Conservation (phyloP, 2,888 invertebrate genomes). For the Aspidiotus rigidus region DNA sequence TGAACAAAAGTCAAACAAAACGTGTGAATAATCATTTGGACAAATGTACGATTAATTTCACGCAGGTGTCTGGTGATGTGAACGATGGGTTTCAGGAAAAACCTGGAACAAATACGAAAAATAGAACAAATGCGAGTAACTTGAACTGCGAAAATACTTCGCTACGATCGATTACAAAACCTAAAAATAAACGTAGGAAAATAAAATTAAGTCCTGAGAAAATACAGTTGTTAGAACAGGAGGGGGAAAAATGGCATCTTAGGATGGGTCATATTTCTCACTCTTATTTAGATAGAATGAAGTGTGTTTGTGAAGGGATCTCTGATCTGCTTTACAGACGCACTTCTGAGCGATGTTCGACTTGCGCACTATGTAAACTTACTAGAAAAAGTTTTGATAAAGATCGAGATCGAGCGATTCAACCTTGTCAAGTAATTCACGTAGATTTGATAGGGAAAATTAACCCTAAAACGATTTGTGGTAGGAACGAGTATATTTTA, state of each 20-base stretch:
- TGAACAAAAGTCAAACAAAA: too few relatives aligned
- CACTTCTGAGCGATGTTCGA: background rate
- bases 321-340: background rate
- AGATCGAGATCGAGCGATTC: too few relatives aligned
- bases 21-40: too few relatives aligned
- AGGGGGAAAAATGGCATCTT: background rate
- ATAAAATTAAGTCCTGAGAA: background rate
- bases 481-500: too few relatives aligned
- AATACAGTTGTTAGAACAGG: background rate
- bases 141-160: background rate
- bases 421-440: too few relatives aligned
- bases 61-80: background rate
- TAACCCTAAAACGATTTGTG: too few relatives aligned
- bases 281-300: background rate
- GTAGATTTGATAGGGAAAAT: too few relatives aligned
- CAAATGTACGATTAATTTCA: background rate
- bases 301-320: background rate
- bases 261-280: conserved; percentile 4
- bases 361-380: background rate
- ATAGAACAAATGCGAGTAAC: background rate
- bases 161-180: background rate
- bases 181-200: background rate
- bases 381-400: too few relatives aligned
- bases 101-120: background rate
- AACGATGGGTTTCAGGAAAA: background rate